Evolutionary conservation across 1,140 invertebrate species (phyloP), one percentile per base, ranked within the genome.

Genomic region (Plutomurus gul): DNA sequence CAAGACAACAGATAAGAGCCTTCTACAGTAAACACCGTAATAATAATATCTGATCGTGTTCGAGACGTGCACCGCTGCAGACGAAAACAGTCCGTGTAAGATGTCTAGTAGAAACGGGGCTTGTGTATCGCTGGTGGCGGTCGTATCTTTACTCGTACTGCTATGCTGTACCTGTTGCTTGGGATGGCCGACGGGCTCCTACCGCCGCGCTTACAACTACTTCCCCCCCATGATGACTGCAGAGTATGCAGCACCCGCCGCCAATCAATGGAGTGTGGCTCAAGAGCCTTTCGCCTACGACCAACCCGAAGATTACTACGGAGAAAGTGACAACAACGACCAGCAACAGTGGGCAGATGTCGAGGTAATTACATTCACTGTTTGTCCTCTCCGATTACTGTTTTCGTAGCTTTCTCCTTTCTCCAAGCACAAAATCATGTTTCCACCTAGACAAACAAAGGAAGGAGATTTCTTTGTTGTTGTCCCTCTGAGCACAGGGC

Each of bases 191-290:
- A 51, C 36, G 8, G 36, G 33, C 33, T 1, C 8, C 18, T 78
- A 76, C 47, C 46, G 77, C 33, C 70, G 81, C 71, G 33, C 73
- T 5, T 82, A 51, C 46, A 76, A 76, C 11, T 56, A 76, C 43
- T 75, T 30, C 46, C 77, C 73, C 10, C 39, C 70, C 1, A 49
- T 79, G 27, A 49, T 72, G 39, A n/a, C 71, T 47, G 73, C 51
- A 37, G 40, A 70, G n/a, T 11, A 75, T 22, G 39, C 22, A 10
- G n/a, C 43, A 4, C 20, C 22, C 8, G n/a, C 43, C 20, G 8
- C 40, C 11, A 74, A 76, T 49, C 51, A 73, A 25, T 82, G 81
- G 81, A 77, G 75, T 47, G 49, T 78, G 18, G 81, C 81, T 51
- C 46, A 40, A 40, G 56, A 82, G 60, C 81, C 81, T 13, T 11